phyloP scores from a whole-genome alignment of 2,888 invertebrate species.

The Polydrusus tereticollis region DNA sequence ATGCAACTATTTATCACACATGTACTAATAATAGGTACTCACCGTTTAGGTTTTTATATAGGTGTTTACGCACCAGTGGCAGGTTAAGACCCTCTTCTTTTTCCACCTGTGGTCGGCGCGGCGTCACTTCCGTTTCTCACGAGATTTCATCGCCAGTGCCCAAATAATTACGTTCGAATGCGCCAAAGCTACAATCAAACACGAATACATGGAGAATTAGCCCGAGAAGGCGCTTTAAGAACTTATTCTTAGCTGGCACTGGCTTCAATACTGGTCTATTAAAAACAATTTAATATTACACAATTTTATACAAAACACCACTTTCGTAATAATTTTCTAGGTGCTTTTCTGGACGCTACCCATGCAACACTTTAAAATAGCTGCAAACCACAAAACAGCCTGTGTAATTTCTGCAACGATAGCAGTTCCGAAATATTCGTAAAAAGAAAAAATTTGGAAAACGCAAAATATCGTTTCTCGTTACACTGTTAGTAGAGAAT shows the following conservation, averaged over 20 bases:
- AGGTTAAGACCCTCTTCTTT: slow-evolving; percentile 62
- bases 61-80: slow-evolving; percentile 36
- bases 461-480: no score
- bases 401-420: no score
- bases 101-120: slow-evolving; percentile 58
- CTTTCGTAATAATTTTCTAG: no score
- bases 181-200: background rate
- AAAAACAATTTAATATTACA: no score
- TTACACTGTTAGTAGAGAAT: no score
- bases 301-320: no score
- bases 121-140: slow-evolving; percentile 66
- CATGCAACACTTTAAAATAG: no score
- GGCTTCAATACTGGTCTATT: no score
- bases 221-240: background rate
- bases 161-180: slow-evolving; percentile 61
- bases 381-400: no score
- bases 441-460: no score
- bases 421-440: no score
- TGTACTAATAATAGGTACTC: background rate
- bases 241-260: background rate
- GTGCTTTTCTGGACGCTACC: no score
- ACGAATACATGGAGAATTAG: background rate
- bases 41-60: slow-evolving; percentile 26
- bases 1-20: background rate
- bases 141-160: slow-evolving; percentile 65